These are phyloP conservation scores for Oreochromis aureus DNA, from an alignment of 2,113 vertebrate genomes.

Conservation along the genomic window DNA sequence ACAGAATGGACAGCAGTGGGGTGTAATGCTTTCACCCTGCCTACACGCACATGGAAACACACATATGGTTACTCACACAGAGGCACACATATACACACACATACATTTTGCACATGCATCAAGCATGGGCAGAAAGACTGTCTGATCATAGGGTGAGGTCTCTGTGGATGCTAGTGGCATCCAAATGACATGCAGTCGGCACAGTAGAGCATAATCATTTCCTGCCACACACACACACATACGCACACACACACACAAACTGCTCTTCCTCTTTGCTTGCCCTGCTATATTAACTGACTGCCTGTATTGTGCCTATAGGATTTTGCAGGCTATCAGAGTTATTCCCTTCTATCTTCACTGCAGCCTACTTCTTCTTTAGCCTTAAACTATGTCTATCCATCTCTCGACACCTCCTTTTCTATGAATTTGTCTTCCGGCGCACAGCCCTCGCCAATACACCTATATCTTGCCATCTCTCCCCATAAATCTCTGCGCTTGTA, in stretches of 20 bases:
- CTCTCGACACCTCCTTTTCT: background rate
- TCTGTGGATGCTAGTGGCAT: background rate
- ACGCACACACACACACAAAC: background rate
- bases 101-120: background rate
- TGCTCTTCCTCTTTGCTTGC: background rate
- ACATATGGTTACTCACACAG: background rate
- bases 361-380: slow-evolving; percentile 23
- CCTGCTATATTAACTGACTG: background rate
- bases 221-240: background rate
- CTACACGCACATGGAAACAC: background rate
- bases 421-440: slow-evolving; percentile 7
- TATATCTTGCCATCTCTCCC: slow-evolving; percentile 30
- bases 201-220: background rate
- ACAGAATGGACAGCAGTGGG: slow-evolving; percentile 58
- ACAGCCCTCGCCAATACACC: background rate
- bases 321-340: slow-evolving; percentile 29
- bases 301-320: background rate
- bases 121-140: background rate
- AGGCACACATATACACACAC: background rate
- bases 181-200: background rate
- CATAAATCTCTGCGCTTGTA: slow-evolving; percentile 27
- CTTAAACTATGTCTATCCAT: slow-evolving; percentile 22
- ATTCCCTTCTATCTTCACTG: background rate
- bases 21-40: slow-evolving; percentile 21
- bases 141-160: slow-evolving; percentile 18